Evolutionary conservation across 2,888 invertebrate species (phyloP).

Genomic region (Palloptera scutellata): DNA sequence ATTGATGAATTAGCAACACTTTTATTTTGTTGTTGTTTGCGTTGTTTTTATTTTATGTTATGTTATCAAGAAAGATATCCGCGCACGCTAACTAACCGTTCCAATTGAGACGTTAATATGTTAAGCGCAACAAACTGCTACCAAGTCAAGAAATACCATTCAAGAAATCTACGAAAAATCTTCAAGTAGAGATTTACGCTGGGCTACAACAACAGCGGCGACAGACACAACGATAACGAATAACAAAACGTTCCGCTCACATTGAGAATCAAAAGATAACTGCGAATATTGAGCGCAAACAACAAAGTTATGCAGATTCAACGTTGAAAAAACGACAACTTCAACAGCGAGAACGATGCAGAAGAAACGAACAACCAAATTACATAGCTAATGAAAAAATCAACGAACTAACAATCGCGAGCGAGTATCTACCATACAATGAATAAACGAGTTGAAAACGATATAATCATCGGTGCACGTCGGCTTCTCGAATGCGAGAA

Average conservation of each 20-base stretch:
- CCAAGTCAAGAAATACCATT: no score
- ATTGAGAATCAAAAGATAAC: slow-evolving; percentile 45
- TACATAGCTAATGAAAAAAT: slow-evolving; percentile 26
- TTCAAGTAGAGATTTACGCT: no score
- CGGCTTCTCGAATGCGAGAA: slow-evolving; percentile 12
- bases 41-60: no score
- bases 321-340: slow-evolving; percentile 29
- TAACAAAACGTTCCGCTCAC: slow-evolving; percentile 38
- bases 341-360: not conserved
- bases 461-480: slow-evolving; percentile 22
- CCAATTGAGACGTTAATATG: no score
- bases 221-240: not conserved
- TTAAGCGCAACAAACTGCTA: no score
- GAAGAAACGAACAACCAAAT: not conserved
- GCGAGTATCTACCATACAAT: slow-evolving; percentile 1
- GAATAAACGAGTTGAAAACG: slow-evolving; percentile 10
- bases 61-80: no score
- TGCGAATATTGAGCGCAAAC: slow-evolving; percentile 38
- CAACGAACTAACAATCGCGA: slow-evolving; percentile 24
- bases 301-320: slow-evolving; percentile 42
- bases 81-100: no score
- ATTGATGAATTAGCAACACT: no score
- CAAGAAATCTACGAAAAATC: no score
- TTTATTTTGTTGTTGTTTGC: no score
- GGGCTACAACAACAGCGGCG: not conserved